Conservation (phyloP, 2,888 invertebrate genomes). For the Brachypalpus laphriformis region DNA sequence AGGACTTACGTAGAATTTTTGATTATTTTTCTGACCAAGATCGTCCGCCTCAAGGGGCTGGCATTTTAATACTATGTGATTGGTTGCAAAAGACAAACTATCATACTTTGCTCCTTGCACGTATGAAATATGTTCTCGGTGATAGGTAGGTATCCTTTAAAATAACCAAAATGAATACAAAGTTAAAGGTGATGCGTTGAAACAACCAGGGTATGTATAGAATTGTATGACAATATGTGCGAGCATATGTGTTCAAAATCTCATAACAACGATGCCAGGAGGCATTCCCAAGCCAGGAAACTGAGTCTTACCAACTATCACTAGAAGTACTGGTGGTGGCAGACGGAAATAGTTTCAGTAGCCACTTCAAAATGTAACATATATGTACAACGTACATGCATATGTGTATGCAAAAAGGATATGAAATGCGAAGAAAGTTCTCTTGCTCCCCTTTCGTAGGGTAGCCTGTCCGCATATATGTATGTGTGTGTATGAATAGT, state of each 20-base stretch:
- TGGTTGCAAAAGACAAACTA: slow-evolving; percentile 51
- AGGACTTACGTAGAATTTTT: not conserved
- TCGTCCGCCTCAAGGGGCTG: slow-evolving; percentile 16
- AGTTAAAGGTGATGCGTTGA: slow-evolving; percentile 42
- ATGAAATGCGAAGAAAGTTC: slow-evolving; percentile 17
- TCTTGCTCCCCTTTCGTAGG: not conserved
- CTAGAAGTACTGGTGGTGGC: slow-evolving; percentile 34
- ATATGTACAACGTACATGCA: not conserved
- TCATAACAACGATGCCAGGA: slow-evolving; percentile 53
- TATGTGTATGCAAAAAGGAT: slow-evolving; percentile 5
- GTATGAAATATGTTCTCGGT: slow-evolving; percentile 11
- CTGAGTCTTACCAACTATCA: slow-evolving; percentile 14
- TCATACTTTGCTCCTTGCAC: slow-evolving; percentile 34
- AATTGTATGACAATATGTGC: slow-evolving; percentile 5
- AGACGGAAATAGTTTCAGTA: slow-evolving; percentile 62
- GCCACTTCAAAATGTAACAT: slow-evolving; percentile 37
- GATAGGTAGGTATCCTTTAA: slow-evolving; percentile 29
- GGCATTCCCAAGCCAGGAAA: slow-evolving; percentile 45
- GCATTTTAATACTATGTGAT: slow-evolving; percentile 56
- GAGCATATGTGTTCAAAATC: slow-evolving; percentile 44
- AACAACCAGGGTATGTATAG: slow-evolving; percentile 9
- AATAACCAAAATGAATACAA: slow-evolving; percentile 13
- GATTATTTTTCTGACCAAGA: slow-evolving; percentile 26
- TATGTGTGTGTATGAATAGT: slow-evolving; percentile 23
- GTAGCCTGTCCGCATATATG: not conserved